Percentiles rank a stretch among this genome's conserved stretches.
phyloP scores from a whole-genome alignment of 1,140 invertebrate genomes.

The Apis laboriosa region DNA sequence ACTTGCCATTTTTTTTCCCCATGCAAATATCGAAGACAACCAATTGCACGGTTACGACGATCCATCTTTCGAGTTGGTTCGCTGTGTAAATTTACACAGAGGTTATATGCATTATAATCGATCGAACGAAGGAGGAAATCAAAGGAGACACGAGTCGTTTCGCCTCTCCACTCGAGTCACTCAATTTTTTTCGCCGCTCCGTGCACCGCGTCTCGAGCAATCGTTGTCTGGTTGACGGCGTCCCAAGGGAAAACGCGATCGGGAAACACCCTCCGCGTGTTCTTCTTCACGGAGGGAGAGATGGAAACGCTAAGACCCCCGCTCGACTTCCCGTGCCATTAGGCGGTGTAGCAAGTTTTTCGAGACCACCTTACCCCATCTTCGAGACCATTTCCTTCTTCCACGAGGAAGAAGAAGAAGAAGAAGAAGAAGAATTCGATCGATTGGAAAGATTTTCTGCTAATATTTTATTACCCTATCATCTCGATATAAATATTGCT shows the following conservation, averaged over 20 bases:
- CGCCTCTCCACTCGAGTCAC: too few species aligned
- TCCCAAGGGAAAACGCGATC: not conserved
- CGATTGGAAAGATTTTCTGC: not conserved
- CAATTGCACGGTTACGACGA: too few species aligned
- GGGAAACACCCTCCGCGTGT: conserved; percentile 16
- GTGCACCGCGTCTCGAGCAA: conserved; percentile 17
- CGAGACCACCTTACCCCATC: not conserved
- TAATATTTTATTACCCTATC: not conserved
- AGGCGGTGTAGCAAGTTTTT: conserved; percentile 3
- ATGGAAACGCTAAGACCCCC: not conserved
- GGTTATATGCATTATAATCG: not conserved
- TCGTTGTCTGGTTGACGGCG: not conserved
- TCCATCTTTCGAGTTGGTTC: too few species aligned
- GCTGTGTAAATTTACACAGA: too few species aligned
- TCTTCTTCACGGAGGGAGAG: not conserved
- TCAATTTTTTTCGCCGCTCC: not conserved
- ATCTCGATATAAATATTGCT: not conserved
- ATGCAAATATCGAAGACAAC: too few species aligned
- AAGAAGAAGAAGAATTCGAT: not conserved
- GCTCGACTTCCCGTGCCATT: conserved; percentile 7
- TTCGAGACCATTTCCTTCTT: not conserved
- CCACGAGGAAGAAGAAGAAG: too few species aligned
- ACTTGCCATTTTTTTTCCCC: too few species aligned
- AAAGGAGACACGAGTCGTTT: not conserved
- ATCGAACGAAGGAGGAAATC: conserved; percentile 6